phyloP scores from a whole-genome alignment of 2,888 invertebrate species.

The Watsonalla binaria region DNA sequence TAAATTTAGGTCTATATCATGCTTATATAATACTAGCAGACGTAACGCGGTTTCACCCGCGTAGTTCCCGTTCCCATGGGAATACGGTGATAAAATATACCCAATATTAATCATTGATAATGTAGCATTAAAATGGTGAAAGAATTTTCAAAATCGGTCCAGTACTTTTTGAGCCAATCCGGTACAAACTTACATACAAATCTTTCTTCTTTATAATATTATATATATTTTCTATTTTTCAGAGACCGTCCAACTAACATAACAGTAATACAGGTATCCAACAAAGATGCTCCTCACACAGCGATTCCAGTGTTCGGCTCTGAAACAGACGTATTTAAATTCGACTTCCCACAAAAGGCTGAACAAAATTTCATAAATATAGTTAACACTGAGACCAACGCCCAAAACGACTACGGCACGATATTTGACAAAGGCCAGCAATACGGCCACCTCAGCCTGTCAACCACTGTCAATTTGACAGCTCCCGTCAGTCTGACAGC shows the following conservation, averaged over 20 bases:
- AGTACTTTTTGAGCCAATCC: too few relatives aligned
- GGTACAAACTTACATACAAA: too few relatives aligned
- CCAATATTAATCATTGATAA: too few relatives aligned
- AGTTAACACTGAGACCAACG: constrained; percentile 55
- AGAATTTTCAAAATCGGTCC: too few relatives aligned
- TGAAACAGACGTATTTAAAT: constrained; percentile 55
- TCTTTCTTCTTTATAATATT: too few relatives aligned
- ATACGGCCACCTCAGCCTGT: constrained; percentile 66
- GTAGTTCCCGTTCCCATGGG: too few relatives aligned
- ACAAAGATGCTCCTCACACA: constrained; percentile 65
- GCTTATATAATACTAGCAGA: too few relatives aligned
- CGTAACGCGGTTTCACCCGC: too few relatives aligned
- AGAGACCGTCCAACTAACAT: constrained; percentile 65
- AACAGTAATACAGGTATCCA: constrained; percentile 81
- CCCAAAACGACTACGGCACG: constrained; percentile 50
- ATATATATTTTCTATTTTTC: too few relatives aligned
- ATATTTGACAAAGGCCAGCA: constrained; percentile 49
- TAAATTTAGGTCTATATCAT: too few relatives aligned
- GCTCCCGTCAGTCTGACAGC: constrained; percentile 15
- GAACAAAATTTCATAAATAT: constrained; percentile 55
- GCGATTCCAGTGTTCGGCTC: constrained; percentile 60
- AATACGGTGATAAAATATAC: too few relatives aligned
- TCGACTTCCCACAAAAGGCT: constrained; percentile 41
- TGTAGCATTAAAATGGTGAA: too few relatives aligned
- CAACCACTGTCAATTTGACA: constrained; percentile 52